These are phyloP conservation scores for Hemistola chrysoprasaria DNA, from an alignment of 2,888 invertebrate genomes.

Conservation along the genomic window DNA sequence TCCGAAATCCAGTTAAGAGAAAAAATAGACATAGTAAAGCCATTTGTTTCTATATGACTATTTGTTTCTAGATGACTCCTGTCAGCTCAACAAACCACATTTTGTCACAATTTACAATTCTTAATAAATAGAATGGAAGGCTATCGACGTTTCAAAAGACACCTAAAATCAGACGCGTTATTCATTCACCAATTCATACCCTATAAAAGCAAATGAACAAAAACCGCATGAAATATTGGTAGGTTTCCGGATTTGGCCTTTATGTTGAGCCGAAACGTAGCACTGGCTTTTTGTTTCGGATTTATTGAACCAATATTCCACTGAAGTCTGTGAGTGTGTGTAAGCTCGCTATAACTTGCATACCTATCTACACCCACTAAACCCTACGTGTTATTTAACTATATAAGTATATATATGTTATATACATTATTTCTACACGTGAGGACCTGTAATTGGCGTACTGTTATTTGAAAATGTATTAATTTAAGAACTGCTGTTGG, in stretches of 20 bases:
- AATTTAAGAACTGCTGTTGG: too few relatives aligned
- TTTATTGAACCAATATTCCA: conserved; percentile 34
- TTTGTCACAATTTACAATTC: too few relatives aligned
- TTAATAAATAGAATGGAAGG: background rate
- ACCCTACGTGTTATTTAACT: too few relatives aligned
- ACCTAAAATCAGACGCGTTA: conserved; percentile 20
- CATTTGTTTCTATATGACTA: too few relatives aligned
- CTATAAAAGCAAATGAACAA: conserved; percentile 33
- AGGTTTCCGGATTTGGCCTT: conserved; percentile 30
- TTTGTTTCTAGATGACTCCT: too few relatives aligned
- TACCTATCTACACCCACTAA: conserved; percentile 3
- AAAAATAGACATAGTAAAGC: too few relatives aligned
- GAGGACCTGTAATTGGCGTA: too few relatives aligned
- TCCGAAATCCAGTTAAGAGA: too few relatives aligned
- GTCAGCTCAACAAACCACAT: too few relatives aligned
- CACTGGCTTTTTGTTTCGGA: conserved; percentile 29
- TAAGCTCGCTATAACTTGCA: conserved; percentile 24
- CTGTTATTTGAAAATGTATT: too few relatives aligned
- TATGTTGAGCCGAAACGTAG: conserved; percentile 30
- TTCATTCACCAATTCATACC: conserved; percentile 32
- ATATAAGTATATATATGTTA: too few relatives aligned
- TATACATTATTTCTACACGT: too few relatives aligned
- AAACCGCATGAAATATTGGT: conserved; percentile 32
- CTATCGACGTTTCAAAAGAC: conserved; percentile 12
- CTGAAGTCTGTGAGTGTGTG: conserved; percentile 23